Base-by-base conservation (phyloP, 1,140 invertebrate genomes). In the Potamilus streckersoni region DNA sequence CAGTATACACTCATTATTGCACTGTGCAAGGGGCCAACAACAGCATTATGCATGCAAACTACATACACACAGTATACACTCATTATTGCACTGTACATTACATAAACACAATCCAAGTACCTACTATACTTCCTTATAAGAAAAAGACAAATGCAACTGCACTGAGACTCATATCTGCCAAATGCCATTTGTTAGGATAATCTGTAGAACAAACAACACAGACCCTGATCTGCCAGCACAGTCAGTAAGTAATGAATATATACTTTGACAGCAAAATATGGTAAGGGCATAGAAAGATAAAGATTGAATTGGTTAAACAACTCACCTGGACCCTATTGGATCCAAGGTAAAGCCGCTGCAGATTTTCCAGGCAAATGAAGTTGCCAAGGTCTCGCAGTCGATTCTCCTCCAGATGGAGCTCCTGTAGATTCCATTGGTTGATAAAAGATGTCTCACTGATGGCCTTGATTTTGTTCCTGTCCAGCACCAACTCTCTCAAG, bases 331-430 rank as follows among this genome's bases (percentile, higher is more conserved):
- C 84, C 74, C 88, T 82, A 73, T 90, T 90, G 23, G 86, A 87
- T 12, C 89, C 90, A 8, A 90, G 80, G 78, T 88, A 90, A 6
- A 90, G 79, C 60, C 88, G 82, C 73, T 89, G 83, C 15, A 90
- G 74, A 74, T 86, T 86, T 68, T 87, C 83, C 49, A 90, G 72
- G 69, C 79, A 80, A 31, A 79, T 80, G 56, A 90, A 74, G 70
- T 87, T 80, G 16, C 78, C 65, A 11, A 90, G 75, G 23, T 87
- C 86, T 58, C 83, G 73, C 12, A 90, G 80, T 27, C 90, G 78
- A 78, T 90, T 90, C 64, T 90, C 90, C 80, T 90, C 90, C 69
- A 90, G 68, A 72, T 90, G 90, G 19, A 90, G 79, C 69, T 90
- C 90, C 74, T 86, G 83, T 20, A 90, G 80, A 68, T 89, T 88